These are phyloP conservation scores for Graptemys geographica DNA, from an alignment of 2,797 vertebrate species.

Conservation along the genomic window DNA sequence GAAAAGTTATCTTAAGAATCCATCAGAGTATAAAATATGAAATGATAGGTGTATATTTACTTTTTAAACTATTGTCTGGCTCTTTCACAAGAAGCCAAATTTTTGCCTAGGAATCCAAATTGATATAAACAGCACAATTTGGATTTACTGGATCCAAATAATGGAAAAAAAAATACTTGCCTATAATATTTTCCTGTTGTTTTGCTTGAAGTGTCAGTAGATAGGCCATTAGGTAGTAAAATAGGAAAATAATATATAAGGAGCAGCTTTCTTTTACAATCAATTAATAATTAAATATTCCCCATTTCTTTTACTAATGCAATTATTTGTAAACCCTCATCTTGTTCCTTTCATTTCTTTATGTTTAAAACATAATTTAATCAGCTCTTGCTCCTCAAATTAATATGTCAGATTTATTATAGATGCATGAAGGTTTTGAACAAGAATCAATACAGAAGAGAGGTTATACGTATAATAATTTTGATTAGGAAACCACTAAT, in stretches of 20 bases:
- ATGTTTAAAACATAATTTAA: neutral
- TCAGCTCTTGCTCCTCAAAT: neutral
- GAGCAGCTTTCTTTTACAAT: neutral
- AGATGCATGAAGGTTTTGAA: neutral
- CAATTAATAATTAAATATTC: neutral
- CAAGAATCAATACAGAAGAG: slow-evolving; percentile 1
- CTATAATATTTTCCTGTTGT: neutral
- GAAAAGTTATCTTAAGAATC: neutral
- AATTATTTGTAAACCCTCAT: slow-evolving; percentile 7
- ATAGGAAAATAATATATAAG: neutral
- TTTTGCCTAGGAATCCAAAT: neutral
- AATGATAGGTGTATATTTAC: neutral
- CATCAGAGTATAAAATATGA: neutral
- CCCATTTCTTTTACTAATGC: neutral
- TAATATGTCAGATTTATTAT: neutral
- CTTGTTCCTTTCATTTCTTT: slow-evolving; percentile 5
- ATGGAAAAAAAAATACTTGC: neutral
- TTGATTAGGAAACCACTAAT: slow-evolving; percentile 8
- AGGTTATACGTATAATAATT: neutral
- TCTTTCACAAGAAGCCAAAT: neutral
- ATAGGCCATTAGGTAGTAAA: neutral
- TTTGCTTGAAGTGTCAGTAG: neutral
- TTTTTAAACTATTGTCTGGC: neutral
- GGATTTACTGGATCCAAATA: neutral
- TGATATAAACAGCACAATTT: neutral